A percentile compares a stretch with the other conserved stretches of the same genome.
Conservation (phyloP, 1,140 invertebrate genomes). For the Zaprionus ghesquierei region DNA sequence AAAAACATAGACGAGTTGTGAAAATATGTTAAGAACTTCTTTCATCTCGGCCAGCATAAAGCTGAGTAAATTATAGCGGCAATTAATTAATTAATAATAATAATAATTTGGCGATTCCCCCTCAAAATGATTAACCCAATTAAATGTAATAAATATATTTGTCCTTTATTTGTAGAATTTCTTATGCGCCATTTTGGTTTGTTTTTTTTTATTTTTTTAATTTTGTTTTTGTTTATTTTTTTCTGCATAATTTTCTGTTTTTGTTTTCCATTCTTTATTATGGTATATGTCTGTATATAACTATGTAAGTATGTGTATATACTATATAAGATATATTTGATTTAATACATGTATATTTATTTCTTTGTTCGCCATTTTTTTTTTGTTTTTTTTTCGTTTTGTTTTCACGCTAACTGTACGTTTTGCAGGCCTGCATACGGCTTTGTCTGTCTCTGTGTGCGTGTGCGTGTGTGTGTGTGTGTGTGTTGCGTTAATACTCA, state of each 20-base stretch:
- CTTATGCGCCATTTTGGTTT: conserved; percentile 26
- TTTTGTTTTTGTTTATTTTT: conserved; percentile 34
- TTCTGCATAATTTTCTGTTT: conserved; percentile 22
- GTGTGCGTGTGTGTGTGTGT: conserved; percentile 1
- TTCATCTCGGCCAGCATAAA: too few species aligned
- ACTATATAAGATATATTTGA: conserved; percentile 35
- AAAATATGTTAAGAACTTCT: too few species aligned
- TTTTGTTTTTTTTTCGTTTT: neutral
- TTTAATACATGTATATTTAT: conserved; percentile 45
- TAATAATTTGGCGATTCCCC: neutral
- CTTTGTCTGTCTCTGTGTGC: neutral
- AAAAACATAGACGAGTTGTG: too few species aligned
- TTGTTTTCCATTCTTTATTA: conserved; percentile 30
- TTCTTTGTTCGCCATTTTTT: conserved; percentile 10
- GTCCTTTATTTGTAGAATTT: conserved; percentile 78
- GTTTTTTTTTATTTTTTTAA: conserved; percentile 29
- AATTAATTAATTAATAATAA: neutral
- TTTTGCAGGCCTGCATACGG: neutral
- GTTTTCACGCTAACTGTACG: conserved; percentile 14
- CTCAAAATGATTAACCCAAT: conserved; percentile 10
- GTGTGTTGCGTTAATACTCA: conserved; percentile 8
- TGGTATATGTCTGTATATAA: conserved; percentile 51
- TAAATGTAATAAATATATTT: conserved; percentile 78
- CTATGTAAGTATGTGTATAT: conserved; percentile 44
- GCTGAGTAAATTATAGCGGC: too few species aligned